Evolutionary conservation across 2,888 invertebrate genomes (phyloP), one percentile per base, ranked within the genome.

Genomic region (Amblyteles armatorius): DNA sequence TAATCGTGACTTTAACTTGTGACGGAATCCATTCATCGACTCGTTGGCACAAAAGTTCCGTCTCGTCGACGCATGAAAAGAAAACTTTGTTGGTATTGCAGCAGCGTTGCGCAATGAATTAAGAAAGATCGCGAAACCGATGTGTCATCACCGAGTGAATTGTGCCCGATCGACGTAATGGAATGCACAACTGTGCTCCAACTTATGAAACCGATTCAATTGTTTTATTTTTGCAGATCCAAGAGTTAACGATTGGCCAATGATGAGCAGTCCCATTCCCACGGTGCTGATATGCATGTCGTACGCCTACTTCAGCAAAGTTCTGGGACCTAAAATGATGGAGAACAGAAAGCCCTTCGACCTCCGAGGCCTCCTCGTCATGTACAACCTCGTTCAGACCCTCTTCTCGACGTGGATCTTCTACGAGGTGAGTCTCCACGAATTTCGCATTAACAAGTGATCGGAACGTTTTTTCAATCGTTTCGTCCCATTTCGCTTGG

Each of bases 311-410:
- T 96, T 97, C 93, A 97, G 98, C 89, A 97, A 96, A 94, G 96
- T 96, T 82, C 93, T 98, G 88, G 98, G 98, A 84, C 99, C 99
- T 73, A 95, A 96, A 90, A 94, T 98, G 80, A 99, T 99, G 99
- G 97, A 97, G 90, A 97, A 98, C 93, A 95, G 98, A 87, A 97
- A 98, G 94, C 97, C 99, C 63, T 96, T 97, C 94, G 96, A 98
- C 92, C 95, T 99, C 87, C 96, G 97, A 90, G 95, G 95, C 90
- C 93, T 97, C 82, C 96, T 99, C 92, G 96, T 99, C 89, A 94
- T 97, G 88, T 99, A 99, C 94, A 99, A 99, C 94, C 95, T 98
- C 88, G 95, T 97, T 92, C 99, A 99, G 95, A 98, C 98, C 44
- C 91, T 97, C 89, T 97, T 99, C 94, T 98, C 98, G 92, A 95